Evolutionary conservation across 2,797 vertebrate genomes (phyloP), one percentile per base, ranked within the genome.

Genomic region (Labeo calbasu): DNA sequence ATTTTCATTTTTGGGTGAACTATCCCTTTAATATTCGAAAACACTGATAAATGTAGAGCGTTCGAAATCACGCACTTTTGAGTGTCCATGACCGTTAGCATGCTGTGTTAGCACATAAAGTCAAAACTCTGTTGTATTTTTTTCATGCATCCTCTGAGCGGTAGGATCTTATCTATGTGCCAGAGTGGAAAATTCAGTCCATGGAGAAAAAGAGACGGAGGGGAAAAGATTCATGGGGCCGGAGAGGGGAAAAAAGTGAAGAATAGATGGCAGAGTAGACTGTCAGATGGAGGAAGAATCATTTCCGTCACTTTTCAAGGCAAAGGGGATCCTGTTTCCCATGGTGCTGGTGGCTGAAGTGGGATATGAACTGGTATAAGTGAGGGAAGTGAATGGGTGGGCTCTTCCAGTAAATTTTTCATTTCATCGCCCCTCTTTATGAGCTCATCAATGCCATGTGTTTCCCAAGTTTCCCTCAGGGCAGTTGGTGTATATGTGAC

Each of bases 331-430:
- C 28, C 17, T 17, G 36, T 71, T 82, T 79, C 81, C 23, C n/a
- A 9, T 55, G 51, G 43, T 28, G 28, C 17, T n/a, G 59, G 23
- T 78, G 46, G n/a, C 57, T 70, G 36, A 79, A 43, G 75, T 85
- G 48, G 75, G 79, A 82, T 71, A 40, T 85, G 75, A 79, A 43
- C 7, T 63, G 57, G 23, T 50, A 51, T 69, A 68, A 84, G 15
- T 71, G 21, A 55, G 65, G 55, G 25, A 59, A 72, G 53, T 51
- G 71, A 75, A 59, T 21, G 79, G 61, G 79, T 78, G 66, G n/a
- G 57, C 46, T 50, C 14, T 86, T 84, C 82, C 84, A 84, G 82
- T 84, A 84, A 88, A 51, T 71, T n/a, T 50, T 59, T 81, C 65
- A 76, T 71, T 28, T 72, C 78, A 83, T 79, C 86, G 25, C 65